Percentiles rank a stretch among this genome's conserved stretches.
Evolutionary conservation across 1,140 invertebrate species (phyloP).

Genomic region (Leptinotarsa undecemlineata): DNA sequence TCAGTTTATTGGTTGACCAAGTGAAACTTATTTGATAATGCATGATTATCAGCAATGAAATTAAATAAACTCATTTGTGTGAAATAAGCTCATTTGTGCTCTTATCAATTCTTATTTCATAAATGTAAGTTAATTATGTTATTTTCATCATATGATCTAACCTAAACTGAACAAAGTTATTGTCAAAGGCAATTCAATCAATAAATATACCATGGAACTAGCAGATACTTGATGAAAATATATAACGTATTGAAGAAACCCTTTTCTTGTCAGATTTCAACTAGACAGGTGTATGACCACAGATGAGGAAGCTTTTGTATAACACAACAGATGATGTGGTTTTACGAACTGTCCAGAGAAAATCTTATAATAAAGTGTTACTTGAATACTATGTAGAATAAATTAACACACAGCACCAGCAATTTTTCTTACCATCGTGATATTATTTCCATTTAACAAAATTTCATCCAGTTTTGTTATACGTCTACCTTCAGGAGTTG

Average conservation of each 20-base stretch:
- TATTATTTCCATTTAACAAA: conserved; percentile 98
- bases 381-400: neutral
- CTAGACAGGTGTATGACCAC: no score
- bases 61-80: no score
- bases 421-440: conserved; percentile 82
- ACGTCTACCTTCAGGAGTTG: conserved; percentile 92
- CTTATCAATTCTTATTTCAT: neutral
- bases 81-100: neutral
- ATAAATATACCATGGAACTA: neutral
- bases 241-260: no score
- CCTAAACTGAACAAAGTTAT: no score
- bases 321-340: neutral
- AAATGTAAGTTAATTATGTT: no score
- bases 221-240: conserved; percentile 25
- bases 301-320: neutral
- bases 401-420: no score
- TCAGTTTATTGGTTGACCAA: neutral
- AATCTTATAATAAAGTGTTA: conserved; percentile 29
- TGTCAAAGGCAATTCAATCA: no score
- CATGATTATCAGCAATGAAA: no score
- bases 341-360: conserved; percentile 26
- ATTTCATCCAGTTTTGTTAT: conserved; percentile 98
- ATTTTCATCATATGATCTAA: no score
- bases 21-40: neutral
- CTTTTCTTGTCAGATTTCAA: no score